A percentile compares a stretch with the other conserved stretches of the same genome.
phyloP scores from a whole-genome alignment of 1,140 invertebrate genomes.

The Pogonomyrmex barbatus region DNA sequence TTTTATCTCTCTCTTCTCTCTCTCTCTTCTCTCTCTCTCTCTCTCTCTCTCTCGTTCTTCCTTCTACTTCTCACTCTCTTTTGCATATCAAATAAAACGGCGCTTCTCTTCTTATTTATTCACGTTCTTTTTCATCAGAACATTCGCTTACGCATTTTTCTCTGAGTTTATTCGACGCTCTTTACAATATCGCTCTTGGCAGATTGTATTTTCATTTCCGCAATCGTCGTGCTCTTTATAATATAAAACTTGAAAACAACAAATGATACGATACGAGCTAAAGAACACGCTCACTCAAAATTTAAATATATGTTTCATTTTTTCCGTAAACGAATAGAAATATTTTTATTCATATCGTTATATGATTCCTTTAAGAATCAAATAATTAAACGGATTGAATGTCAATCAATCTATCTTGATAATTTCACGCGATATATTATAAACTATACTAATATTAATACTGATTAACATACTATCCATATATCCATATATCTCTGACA shows the following conservation, averaged over 20 bases:
- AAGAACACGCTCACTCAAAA: not conserved
- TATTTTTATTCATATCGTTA: not conserved
- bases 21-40: too few species aligned
- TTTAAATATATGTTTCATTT: not conserved
- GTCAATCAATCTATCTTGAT: not conserved
- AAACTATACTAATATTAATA: not conserved
- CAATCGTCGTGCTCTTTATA: conserved; percentile 34
- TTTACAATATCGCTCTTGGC: not conserved
- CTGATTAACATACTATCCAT: not conserved
- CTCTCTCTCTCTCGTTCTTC: not conserved
- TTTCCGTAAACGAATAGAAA: conserved; percentile 1
- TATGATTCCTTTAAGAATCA: not conserved
- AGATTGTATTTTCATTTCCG: conserved; percentile 51
- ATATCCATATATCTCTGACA: conserved; percentile 14
- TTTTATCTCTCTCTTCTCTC: not conserved
- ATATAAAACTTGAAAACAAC: conserved; percentile 1
- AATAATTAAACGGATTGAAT: not conserved
- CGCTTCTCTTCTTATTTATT: not conserved
- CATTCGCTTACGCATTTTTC: conserved; percentile 39
- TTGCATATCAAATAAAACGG: conserved; percentile 60
- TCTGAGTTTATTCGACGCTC: conserved; percentile 53
- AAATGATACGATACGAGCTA: not conserved
- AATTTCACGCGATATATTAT: not conserved
- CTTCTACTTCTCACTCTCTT: not conserved
- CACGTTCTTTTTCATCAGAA: conserved; percentile 9